Conservation (phyloP, 2,113 vertebrate genomes). For the Canis aureus region DNA sequence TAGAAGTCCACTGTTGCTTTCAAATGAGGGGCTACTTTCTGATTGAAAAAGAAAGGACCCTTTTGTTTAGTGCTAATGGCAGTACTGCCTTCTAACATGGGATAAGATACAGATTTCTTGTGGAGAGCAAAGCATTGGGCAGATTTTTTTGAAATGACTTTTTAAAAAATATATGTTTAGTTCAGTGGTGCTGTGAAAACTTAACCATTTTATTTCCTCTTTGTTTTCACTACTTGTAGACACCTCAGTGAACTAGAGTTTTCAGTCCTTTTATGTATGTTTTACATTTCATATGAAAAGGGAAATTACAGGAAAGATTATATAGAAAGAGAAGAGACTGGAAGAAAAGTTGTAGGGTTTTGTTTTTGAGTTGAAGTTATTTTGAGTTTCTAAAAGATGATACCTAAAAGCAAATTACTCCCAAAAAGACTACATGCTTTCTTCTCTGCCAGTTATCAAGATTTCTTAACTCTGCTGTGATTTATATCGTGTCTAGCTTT, state of each 20-base stretch:
- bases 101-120: constrained; percentile 38
- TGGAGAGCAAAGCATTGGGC: constrained; percentile 35
- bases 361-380: not conserved
- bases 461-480: not conserved
- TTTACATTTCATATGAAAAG: not conserved
- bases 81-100: not conserved
- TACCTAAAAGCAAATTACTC: not conserved
- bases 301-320: not conserved
- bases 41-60: constrained; percentile 12
- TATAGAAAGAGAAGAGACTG: not conserved
- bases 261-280: not conserved
- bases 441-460: not conserved
- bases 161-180: constrained; percentile 5
- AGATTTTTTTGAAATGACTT: not conserved
- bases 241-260: not conserved
- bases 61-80: constrained; percentile 30
- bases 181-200: constrained; percentile 14
- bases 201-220: not conserved
- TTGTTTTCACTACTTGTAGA: constrained; percentile 41
- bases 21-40: constrained; percentile 23
- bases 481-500: not conserved
- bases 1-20: constrained; percentile 35
- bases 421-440: not conserved
- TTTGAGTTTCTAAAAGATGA: constrained; percentile 26
- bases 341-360: not conserved